Evolutionary conservation across 2,888 invertebrate species (phyloP).

Genomic region (Lathronympha strigana): DNA sequence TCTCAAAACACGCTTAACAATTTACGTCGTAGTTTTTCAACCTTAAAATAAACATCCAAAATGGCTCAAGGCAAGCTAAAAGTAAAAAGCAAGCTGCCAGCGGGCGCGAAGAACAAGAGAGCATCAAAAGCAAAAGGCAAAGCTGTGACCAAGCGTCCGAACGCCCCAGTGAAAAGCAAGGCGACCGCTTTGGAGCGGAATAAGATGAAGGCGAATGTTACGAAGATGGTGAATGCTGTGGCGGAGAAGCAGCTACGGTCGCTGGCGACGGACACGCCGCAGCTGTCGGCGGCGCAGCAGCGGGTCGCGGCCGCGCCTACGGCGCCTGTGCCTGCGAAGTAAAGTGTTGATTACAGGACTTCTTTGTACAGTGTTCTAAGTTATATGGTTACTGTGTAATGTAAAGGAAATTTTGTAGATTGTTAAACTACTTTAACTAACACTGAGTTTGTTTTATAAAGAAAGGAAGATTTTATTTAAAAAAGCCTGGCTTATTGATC

Average conservation of each 20-base stretch:
- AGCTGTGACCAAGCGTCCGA: constrained; percentile 84
- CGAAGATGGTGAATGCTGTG: constrained; percentile 88
- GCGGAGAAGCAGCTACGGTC: constrained; percentile 87
- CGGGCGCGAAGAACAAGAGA: constrained; percentile 81
- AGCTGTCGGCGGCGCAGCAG: constrained; percentile 79
- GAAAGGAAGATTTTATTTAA: no score
- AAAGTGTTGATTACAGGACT: constrained; percentile 32
- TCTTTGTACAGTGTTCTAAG: background rate
- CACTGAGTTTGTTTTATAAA: no score
- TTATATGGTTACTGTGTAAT: background rate
- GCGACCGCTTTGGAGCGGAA: constrained; percentile 83
- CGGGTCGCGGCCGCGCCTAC: constrained; percentile 73
- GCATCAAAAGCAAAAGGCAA: constrained; percentile 82
- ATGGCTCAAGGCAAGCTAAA: constrained; percentile 90
- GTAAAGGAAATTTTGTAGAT: background rate
- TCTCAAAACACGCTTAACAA: background rate
- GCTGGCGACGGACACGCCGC: constrained; percentile 79
- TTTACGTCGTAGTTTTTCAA: constrained; percentile 17
- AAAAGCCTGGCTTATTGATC: no score
- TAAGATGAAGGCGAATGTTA: constrained; percentile 87
- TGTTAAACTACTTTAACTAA: background rate
- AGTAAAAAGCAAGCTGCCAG: constrained; percentile 86
- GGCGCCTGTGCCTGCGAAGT: constrained; percentile 68
- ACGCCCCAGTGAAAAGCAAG: constrained; percentile 87
- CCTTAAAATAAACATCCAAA: constrained; percentile 37